phyloP scores from a whole-genome alignment of 2,113 vertebrate species.

The Corythornis cristatus region DNA sequence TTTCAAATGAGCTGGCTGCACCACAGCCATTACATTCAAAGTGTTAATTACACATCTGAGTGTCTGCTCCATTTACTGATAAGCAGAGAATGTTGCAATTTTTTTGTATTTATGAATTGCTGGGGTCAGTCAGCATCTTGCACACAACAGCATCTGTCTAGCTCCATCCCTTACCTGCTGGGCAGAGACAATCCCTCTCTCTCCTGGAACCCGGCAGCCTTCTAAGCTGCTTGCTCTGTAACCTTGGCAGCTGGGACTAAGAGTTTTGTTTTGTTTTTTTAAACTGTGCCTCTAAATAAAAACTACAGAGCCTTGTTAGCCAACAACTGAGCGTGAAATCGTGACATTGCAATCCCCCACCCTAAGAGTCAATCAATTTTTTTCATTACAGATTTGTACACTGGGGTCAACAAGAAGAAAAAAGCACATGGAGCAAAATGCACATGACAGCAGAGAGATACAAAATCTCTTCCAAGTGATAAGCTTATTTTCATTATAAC shows the following conservation, averaged over 20 bases:
- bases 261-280: slow-evolving; percentile 31
- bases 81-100: slow-evolving; percentile 66
- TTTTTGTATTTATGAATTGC: slow-evolving; percentile 76
- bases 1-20: neutral
- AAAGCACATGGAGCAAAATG: neutral
- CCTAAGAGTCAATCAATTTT: slow-evolving; percentile 75
- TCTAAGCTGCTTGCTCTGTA: slow-evolving; percentile 74
- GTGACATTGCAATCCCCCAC: slow-evolving; percentile 62
- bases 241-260: slow-evolving; percentile 69
- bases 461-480: neutral
- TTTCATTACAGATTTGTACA: slow-evolving; percentile 63
- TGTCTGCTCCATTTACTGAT: slow-evolving; percentile 60
- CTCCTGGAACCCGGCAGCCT: slow-evolving; percentile 61
- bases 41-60: slow-evolving; percentile 66
- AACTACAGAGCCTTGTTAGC: slow-evolving; percentile 78
- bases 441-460: neutral
- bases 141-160: slow-evolving; percentile 61
- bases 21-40: neutral
- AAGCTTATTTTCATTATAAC: slow-evolving; percentile 30
- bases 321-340: slow-evolving; percentile 82
- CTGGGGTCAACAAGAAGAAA: slow-evolving; percentile 44
- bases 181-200: slow-evolving; percentile 77
- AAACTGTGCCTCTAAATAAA: slow-evolving; percentile 74
- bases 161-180: slow-evolving; percentile 78
- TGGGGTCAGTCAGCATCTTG: slow-evolving; percentile 71